Evolutionary conservation across 2,113 vertebrate species (phyloP).

Genomic region (Ctenomys sociabilis): DNA sequence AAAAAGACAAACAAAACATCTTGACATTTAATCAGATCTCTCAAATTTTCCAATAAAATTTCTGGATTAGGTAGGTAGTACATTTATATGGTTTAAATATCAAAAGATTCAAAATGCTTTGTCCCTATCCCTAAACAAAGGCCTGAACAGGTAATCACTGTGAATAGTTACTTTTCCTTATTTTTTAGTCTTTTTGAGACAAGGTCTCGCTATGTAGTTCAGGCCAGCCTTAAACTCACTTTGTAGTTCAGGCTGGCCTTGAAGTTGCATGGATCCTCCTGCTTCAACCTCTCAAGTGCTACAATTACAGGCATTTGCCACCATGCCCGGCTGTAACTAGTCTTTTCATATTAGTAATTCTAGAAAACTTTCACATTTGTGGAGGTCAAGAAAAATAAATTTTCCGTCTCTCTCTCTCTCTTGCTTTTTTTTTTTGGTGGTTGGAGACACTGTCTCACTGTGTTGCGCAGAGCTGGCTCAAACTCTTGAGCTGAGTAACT

Average conservation of each 20-base stretch:
- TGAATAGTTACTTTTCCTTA: too few relatives aligned
- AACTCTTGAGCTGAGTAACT: not conserved
- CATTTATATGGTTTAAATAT: not conserved
- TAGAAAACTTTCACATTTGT: not conserved
- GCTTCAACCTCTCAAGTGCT: too few relatives aligned
- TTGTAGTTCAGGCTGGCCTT: too few relatives aligned
- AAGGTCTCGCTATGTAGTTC: too few relatives aligned
- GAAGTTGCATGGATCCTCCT: too few relatives aligned
- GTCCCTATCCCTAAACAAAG: too few relatives aligned
- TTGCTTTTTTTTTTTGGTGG: too few relatives aligned
- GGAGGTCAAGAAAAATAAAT: not conserved
- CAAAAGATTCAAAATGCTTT: not conserved
- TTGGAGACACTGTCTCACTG: not conserved
- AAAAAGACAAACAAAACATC: not conserved
- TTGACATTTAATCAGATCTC: slow-evolving; percentile 11
- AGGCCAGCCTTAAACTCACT: too few relatives aligned
- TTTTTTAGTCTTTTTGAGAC: too few relatives aligned
- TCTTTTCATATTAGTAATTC: slow-evolving; percentile 9
- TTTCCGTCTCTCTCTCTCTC: not conserved
- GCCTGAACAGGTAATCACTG: not conserved
- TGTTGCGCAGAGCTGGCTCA: not conserved
- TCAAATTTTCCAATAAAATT: slow-evolving; percentile 4
- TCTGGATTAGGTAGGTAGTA: not conserved
- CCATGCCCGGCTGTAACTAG: not conserved
- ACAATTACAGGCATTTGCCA: too few relatives aligned